Evolutionary conservation across 2,113 vertebrate species (phyloP).

Genomic region (Barbus barbus): DNA sequence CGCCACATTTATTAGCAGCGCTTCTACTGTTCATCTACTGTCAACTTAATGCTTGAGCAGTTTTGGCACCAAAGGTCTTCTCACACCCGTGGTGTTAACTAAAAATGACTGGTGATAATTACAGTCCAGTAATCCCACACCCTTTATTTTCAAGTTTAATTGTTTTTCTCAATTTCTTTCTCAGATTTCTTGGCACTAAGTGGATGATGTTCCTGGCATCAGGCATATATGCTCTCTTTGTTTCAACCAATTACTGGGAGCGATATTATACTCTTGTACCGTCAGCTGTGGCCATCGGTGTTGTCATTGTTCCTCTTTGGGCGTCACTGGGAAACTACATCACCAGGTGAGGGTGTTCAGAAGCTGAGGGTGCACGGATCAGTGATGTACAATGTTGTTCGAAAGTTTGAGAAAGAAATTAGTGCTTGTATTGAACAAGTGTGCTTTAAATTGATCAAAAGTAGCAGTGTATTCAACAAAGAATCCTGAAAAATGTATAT

Average conservation of each 20-base stretch:
- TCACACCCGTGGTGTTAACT: not conserved
- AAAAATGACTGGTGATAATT: not conserved
- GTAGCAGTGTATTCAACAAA: no score
- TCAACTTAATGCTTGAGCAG: not conserved
- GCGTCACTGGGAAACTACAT: slow-evolving; percentile 92
- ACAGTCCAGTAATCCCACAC: not conserved
- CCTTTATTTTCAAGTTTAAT: no score
- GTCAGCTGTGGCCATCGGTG: slow-evolving; percentile 87
- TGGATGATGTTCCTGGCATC: slow-evolving; percentile 96
- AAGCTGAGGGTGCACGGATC: not conserved
- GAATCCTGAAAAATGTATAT: not conserved
- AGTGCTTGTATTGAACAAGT: no score
- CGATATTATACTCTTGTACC: slow-evolving; percentile 97
- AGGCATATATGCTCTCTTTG: slow-evolving; percentile 92
- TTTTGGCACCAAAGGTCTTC: slow-evolving; percentile 8
- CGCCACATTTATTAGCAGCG: not conserved
- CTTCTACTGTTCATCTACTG: not conserved
- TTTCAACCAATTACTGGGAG: slow-evolving; percentile 99
- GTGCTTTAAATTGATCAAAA: no score
- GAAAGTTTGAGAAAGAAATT: not conserved
- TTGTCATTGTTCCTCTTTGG: slow-evolving; percentile 92
- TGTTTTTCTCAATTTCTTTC: not conserved
- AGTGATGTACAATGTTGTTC: not conserved
- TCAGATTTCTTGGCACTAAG: slow-evolving; percentile 93
- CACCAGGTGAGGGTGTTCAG: slow-evolving; percentile 71